Percentiles rank a stretch among this genome's conserved stretches.
Evolutionary conservation across 30 jellyfish, hydroid and myxozoan genomes (phyloP).

Genomic region (Aurelia aurita complex sp. Pacific): DNA sequence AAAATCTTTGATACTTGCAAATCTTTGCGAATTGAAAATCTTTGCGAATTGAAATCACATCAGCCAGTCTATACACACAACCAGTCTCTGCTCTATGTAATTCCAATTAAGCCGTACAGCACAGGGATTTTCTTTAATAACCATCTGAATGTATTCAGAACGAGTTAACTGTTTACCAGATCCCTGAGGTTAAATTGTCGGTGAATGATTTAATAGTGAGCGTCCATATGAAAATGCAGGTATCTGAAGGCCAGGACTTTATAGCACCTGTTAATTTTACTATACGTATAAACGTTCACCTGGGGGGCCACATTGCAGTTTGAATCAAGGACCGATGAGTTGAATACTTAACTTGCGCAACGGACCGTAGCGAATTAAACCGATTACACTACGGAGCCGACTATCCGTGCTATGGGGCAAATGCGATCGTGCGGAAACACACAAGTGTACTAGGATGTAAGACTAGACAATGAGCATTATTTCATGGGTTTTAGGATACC

Average conservation of each 20-base stretch:
- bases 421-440: too few relatives aligned
- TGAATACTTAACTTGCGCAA: background rate
- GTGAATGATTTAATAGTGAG: slow-evolving; percentile 10
- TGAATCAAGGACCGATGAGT: too few relatives aligned
- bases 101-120: background rate
- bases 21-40: background rate
- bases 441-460: too few relatives aligned
- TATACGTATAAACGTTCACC: too few relatives aligned
- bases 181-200: slow-evolving; percentile 46
- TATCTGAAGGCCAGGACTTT: background rate
- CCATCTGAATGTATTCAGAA: background rate
- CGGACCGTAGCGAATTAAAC: background rate
- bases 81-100: background rate
- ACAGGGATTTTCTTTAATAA: background rate
- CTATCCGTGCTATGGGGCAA: too few relatives aligned
- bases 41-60: background rate
- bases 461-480: too few relatives aligned
- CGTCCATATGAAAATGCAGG: slow-evolving; percentile 51
- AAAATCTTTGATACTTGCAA: too few relatives aligned
- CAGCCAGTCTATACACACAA: too few relatives aligned
- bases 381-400: too few relatives aligned
- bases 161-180: background rate
- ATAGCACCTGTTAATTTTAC: background rate
- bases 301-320: too few relatives aligned
- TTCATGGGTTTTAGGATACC: too few relatives aligned